Evolutionary conservation across 2,888 invertebrate genomes (phyloP).

Genomic region (Scelioninae gen. 1): DNA sequence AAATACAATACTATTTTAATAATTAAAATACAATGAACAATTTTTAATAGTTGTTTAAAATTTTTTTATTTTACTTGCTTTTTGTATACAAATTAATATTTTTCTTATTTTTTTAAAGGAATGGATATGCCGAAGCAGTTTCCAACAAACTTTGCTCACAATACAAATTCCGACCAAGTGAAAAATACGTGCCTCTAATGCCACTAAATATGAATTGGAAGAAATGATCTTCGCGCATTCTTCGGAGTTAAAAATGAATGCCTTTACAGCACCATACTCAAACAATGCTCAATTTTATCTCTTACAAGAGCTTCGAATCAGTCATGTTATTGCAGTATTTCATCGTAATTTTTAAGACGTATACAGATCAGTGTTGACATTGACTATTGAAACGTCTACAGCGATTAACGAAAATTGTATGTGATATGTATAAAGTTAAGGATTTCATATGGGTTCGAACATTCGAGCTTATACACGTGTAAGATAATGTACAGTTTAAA

Average conservation of each 20-base stretch:
- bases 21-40: no score
- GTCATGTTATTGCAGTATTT: conserved; percentile 30
- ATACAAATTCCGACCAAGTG: conserved; percentile 88
- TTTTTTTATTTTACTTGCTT: no score
- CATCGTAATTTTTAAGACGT: conserved; percentile 5
- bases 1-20: no score
- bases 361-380: background rate
- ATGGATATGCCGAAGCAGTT: conserved; percentile 87
- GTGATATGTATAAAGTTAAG: conserved; percentile 56
- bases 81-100: no score
- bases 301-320: conserved; percentile 8
- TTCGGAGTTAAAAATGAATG: conserved; percentile 9
- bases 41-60: no score
- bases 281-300: conserved; percentile 20
- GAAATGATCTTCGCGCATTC: conserved; percentile 15
- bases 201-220: conserved; percentile 82
- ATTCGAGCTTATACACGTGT: conserved; percentile 38
- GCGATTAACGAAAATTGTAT: conserved; percentile 25
- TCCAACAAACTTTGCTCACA: conserved; percentile 86
- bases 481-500: conserved; percentile 46
- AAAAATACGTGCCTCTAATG: conserved; percentile 86
- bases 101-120: conserved; percentile 83
- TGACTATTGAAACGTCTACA: conserved; percentile 17
- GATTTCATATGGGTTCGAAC: conserved; percentile 20
- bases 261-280: conserved; percentile 11